A percentile compares a stretch with the other conserved stretches of the same genome.
phyloP scores from a whole-genome alignment of 1,140 invertebrate genomes.

The Drosophila azteca region DNA sequence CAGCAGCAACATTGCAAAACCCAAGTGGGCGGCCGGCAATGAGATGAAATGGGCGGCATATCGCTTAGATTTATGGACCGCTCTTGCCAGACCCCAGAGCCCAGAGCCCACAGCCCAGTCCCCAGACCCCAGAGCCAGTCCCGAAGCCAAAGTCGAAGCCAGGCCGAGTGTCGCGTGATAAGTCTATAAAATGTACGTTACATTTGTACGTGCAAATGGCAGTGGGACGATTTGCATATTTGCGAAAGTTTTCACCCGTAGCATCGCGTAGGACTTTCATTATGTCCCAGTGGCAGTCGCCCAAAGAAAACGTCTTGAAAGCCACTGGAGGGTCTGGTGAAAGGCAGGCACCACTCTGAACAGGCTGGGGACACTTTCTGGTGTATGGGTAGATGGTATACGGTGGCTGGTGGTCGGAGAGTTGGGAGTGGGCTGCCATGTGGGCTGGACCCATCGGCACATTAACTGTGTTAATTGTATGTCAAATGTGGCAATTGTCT shows the following conservation, averaged over 20 bases:
- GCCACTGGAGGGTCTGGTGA: slow-evolving; percentile 48
- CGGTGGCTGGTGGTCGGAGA: neutral
- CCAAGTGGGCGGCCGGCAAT: slow-evolving; percentile 46
- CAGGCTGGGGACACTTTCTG: slow-evolving; percentile 20
- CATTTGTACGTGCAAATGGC: slow-evolving; percentile 78
- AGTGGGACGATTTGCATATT: slow-evolving; percentile 78
- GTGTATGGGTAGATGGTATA: neutral
- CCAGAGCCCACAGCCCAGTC: too few species aligned
- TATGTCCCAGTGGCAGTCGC: slow-evolving; percentile 26
- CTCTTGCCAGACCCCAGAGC: slow-evolving; percentile 23
- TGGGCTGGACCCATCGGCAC: slow-evolving; percentile 49
- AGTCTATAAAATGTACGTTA: slow-evolving; percentile 77
- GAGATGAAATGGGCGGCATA: slow-evolving; percentile 61
- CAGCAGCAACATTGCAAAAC: slow-evolving; percentile 26
- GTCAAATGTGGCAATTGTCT: slow-evolving; percentile 50
- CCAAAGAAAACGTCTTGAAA: slow-evolving; percentile 35
- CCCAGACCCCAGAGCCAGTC: too few species aligned
- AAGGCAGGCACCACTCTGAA: slow-evolving; percentile 39
- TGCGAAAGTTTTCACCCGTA: slow-evolving; percentile 55
- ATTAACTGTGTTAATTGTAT: slow-evolving; percentile 70
- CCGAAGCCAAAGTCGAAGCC: slow-evolving; percentile 1
- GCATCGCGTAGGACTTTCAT: slow-evolving; percentile 65
- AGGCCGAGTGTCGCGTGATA: slow-evolving; percentile 71
- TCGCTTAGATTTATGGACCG: slow-evolving; percentile 75
- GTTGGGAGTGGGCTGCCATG: slow-evolving; percentile 27